Percentiles rank a stretch among this genome's conserved stretches.
phyloP scores from a whole-genome alignment of 2,797 vertebrate genomes.

The Gephyroberyx darwinii region DNA sequence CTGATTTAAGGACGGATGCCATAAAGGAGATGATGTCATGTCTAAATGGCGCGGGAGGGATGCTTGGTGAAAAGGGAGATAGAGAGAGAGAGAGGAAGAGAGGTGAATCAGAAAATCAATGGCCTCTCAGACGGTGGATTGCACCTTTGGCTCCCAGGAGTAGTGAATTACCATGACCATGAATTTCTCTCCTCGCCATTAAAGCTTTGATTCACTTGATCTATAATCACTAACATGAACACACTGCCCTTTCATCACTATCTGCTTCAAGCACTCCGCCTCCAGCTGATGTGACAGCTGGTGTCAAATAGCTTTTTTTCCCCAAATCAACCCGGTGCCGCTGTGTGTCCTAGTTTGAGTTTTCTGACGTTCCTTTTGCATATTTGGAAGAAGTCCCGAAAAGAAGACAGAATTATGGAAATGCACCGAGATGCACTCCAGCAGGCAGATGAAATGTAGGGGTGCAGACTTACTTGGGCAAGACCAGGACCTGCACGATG shows the following conservation, averaged over 20 bases:
- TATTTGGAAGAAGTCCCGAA: not conserved
- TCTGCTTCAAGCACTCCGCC: constrained; percentile 56
- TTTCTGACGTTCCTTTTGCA: constrained; percentile 14
- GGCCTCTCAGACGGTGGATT: constrained; percentile 64
- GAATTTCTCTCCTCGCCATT: constrained; percentile 54
- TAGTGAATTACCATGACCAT: constrained; percentile 68
- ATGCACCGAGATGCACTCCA: not conserved
- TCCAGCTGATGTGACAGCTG: constrained; percentile 66
- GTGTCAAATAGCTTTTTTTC: constrained; percentile 60
- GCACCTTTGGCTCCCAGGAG: constrained; percentile 56
- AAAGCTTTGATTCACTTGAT: constrained; percentile 73
- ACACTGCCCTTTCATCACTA: constrained; percentile 59
- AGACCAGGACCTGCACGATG: constrained; percentile 92
- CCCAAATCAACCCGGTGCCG: constrained; percentile 30
- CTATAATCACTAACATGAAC: constrained; percentile 63
- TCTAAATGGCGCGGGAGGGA: constrained; percentile 53
- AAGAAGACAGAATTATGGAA: not conserved
- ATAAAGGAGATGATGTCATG: constrained; percentile 66
- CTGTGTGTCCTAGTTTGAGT: constrained; percentile 42
- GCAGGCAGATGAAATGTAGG: not conserved
- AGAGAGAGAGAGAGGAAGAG: not conserved
- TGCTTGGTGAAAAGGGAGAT: constrained; percentile 27
- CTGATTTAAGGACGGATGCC: constrained; percentile 47
- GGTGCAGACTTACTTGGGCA: constrained; percentile 92
- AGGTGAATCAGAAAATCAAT: constrained; percentile 67